These are phyloP conservation scores for Peromyscus leucopus DNA, from an alignment of 2,113 vertebrate genomes.

Conservation along the genomic window DNA sequence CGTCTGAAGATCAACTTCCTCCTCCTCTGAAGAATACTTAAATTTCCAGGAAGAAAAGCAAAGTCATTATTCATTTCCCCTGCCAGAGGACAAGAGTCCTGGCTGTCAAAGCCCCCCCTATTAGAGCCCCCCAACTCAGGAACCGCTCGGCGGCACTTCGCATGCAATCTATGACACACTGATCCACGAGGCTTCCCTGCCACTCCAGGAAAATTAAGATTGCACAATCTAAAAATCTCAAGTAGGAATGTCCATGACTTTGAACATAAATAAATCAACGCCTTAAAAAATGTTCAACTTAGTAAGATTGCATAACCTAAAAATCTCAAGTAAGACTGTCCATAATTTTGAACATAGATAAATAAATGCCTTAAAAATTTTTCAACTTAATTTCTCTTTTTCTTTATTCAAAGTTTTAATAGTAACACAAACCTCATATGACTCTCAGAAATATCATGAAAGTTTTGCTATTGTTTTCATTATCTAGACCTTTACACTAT, in stretches of 20 bases:
- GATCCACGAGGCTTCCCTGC: neutral
- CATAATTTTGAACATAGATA: neutral
- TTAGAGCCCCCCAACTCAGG: neutral
- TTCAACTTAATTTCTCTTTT: conserved; percentile 45
- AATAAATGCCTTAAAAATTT: neutral
- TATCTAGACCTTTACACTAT: neutral
- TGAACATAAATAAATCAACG: neutral
- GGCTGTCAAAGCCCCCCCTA: neutral
- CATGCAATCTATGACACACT: neutral
- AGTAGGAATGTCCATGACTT: neutral
- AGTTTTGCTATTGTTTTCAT: neutral
- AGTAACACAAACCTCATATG: conserved; percentile 11
- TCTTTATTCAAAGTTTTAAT: neutral
- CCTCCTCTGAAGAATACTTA: conserved; percentile 99
- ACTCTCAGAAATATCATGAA: neutral
- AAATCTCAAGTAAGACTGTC: neutral
- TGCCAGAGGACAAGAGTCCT: neutral
- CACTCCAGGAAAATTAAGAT: neutral
- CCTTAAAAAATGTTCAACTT: conserved; percentile 7
- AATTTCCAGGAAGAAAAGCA: conserved; percentile 53
- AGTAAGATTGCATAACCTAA: neutral
- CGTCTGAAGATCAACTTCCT: conserved; percentile 98
- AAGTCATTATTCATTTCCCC: conserved; percentile 35
- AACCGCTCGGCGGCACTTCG: neutral
- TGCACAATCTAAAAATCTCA: neutral